Conservation (phyloP, 2,888 invertebrate genomes). For the Dione vanillae region DNA sequence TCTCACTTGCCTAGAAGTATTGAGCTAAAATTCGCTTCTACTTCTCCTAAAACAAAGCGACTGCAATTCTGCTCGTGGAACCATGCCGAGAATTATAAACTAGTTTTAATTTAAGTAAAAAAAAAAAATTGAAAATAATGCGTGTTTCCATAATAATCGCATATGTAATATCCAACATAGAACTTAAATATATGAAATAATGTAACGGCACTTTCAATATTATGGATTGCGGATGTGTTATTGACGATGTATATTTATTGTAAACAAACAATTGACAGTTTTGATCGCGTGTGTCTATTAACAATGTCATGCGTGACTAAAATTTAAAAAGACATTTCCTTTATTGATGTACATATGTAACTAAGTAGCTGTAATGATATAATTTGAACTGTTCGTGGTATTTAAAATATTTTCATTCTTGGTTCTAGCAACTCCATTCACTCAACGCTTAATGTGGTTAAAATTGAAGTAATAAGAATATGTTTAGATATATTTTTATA, state of each 20-base stretch:
- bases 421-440: too few relatives aligned
- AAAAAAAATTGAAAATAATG: too few relatives aligned
- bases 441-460: too few relatives aligned
- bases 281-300: conserved; percentile 7
- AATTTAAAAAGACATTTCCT: background rate
- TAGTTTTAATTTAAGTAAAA: too few relatives aligned
- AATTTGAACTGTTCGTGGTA: too few relatives aligned
- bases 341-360: background rate
- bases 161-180: background rate
- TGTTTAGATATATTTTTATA: too few relatives aligned
- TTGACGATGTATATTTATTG: conserved; percentile 17
- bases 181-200: background rate
- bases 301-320: conserved; percentile 13
- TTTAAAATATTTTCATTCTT: too few relatives aligned
- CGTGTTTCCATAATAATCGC: too few relatives aligned
- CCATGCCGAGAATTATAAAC: too few relatives aligned
- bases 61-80: background rate
- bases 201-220: background rate
- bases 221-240: conserved; percentile 17
- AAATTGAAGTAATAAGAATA: too few relatives aligned
- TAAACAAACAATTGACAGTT: conserved; percentile 23
- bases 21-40: background rate
- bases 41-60: background rate
- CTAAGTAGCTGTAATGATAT: too few relatives aligned
- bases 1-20: background rate